Base-by-base conservation (phyloP, 2,113 vertebrate genomes). In the Gopherus flavomarginatus region DNA sequence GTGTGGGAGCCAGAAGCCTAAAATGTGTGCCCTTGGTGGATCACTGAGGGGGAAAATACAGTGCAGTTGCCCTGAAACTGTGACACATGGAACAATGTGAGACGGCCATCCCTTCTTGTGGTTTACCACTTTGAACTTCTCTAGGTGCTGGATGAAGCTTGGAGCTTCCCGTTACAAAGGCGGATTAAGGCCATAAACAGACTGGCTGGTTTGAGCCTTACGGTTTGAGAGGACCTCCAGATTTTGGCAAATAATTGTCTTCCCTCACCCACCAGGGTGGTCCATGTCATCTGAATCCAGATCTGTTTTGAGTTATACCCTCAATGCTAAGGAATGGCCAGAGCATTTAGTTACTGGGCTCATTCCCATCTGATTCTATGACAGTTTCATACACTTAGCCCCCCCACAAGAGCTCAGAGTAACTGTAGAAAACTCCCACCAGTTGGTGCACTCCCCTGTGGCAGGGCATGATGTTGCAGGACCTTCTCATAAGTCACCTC, bases 181-280 rank as follows among this genome's bases (percentile, higher is more conserved):
- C 81, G 90, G 87, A 90, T 8, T 35, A 44, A 95, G 95, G 94
- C 95, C 93, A 50, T 94, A 52, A 96, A 90, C 57, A 90, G 79
- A 86, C 86, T 10, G 0, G 62, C 94, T 27, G 12, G 27, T 97
- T 95, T 94, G 89, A 97, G 94, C 83, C 92, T 21, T 0, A 0
- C 24, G 0, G 87, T 96, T 94, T 93, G 62, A 94, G 90, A 93
- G 29, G 31, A 96, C 65, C 35, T 87, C 65, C 88, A 84, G 90
- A 13, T 85, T 95, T 93, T 85, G 83, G 85, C 88, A 94, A 91
- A 26, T 75, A 94, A 72, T 72, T 5, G 5, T 3, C 52, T 80
- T 85, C 19, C 38, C 24, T 78, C 42, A 44, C 42, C 75, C 42
- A 42, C 62, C 72, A 93, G 44, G 26, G 62, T 22, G 1, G 19